phyloP scores from a whole-genome alignment of 92 coral and sea anemone genomes.

The Plumapathes pennacea region DNA sequence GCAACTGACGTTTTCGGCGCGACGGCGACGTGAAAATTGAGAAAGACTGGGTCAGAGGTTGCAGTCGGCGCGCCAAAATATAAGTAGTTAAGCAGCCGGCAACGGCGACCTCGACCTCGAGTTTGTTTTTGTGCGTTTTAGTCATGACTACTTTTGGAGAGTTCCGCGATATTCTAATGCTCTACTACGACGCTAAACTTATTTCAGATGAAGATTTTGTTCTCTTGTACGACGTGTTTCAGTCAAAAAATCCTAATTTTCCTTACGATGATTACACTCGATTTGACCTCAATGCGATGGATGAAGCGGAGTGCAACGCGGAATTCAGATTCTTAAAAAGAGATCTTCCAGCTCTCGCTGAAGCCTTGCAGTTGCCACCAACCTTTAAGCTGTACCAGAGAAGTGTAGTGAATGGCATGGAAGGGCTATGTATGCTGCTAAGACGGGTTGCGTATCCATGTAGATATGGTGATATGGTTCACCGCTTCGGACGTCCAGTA shows the following conservation, averaged over 20 bases:
- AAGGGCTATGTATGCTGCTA: constrained; percentile 7
- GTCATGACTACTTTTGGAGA: constrained; percentile 3
- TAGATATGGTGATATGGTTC: constrained; percentile 2
- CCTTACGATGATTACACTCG: not conserved
- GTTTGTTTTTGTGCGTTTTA: too few species aligned
- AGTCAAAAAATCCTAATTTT: constrained; percentile 11
- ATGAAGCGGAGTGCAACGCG: constrained; percentile 10
- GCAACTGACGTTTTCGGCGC: too few species aligned
- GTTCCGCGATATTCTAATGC: constrained; percentile 4
- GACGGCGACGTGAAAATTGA: too few species aligned
- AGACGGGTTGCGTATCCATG: constrained; percentile 8
- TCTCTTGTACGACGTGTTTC: not conserved
- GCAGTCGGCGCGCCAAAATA: too few species aligned
- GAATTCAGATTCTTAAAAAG: constrained; percentile 5
- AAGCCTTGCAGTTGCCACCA: constrained; percentile 6
- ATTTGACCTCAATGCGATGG: constrained; percentile 2
- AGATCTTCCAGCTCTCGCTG: constrained; percentile 2
- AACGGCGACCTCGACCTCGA: too few species aligned
- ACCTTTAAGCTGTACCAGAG: constrained; percentile 1
- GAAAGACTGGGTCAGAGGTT: too few species aligned
- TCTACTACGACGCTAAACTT: not conserved
- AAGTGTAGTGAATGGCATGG: constrained; percentile 3
- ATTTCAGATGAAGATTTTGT: constrained; percentile 10
- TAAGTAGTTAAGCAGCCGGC: too few species aligned
- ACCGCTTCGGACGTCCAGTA: constrained; percentile 10